A percentile compares a stretch with the other conserved stretches of the same genome.
These are phyloP conservation scores for Pogonocherus hispidulus DNA, from an alignment of 2,888 invertebrate genomes.

Conservation along the genomic window DNA sequence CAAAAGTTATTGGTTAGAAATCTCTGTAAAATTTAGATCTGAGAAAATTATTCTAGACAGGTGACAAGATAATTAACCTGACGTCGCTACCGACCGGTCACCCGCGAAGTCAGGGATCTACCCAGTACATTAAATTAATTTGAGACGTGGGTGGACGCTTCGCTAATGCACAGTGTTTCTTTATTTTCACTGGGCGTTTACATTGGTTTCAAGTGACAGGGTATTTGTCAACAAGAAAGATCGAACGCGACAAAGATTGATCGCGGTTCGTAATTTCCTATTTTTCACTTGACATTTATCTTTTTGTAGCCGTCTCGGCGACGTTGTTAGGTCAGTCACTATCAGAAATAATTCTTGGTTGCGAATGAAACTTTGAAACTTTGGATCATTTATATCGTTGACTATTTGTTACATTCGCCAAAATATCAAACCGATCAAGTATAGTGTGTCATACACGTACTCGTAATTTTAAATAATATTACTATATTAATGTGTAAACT, in stretches of 20 bases:
- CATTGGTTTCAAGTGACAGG: constrained; percentile 29
- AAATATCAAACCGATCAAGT: no score
- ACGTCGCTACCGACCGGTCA: background rate
- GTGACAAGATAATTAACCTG: no score
- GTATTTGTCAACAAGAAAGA: constrained; percentile 28
- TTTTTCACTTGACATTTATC: constrained; percentile 22
- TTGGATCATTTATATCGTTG: background rate
- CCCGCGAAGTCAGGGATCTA: background rate
- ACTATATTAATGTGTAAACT: no score
- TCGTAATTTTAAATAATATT: no score
- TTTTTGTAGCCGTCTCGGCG: background rate
- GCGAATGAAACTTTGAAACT: background rate
- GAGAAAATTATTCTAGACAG: no score
- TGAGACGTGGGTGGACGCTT: background rate
- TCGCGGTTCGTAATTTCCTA: constrained; percentile 23
- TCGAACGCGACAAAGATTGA: constrained; percentile 30
- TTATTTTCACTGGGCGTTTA: constrained; percentile 29
- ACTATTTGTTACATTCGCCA: no score
- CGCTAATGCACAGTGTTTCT: constrained; percentile 18
- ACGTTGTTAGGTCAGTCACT: background rate
- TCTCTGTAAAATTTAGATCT: no score
- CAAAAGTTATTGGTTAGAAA: no score
- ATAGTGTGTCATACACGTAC: no score
- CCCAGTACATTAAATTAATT: constrained; percentile 20
- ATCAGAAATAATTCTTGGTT: background rate